Evolutionary conservation across 2,888 invertebrate genomes (phyloP), one percentile per base, ranked within the genome.

Genomic region (Macaria liturata): DNA sequence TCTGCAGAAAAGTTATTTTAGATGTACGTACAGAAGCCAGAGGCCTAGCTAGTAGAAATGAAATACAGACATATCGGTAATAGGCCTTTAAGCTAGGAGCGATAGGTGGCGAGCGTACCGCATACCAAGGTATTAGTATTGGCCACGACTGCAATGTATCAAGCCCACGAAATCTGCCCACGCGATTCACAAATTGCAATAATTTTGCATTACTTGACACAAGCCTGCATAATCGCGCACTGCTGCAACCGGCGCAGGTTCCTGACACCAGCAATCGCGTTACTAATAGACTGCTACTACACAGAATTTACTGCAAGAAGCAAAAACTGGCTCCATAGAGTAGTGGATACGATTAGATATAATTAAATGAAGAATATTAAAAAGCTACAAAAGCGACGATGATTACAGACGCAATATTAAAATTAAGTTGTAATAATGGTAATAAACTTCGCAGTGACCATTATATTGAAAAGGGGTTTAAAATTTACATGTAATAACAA

Each of bases 171-270:
- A 69, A 62, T 68, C 74, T 61, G 66, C 78, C 80, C 75, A 79
- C 80, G 76, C 75, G 65, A 56, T 61, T 66, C 59, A 70, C 68
- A 71, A 74, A 76, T 75, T 69, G 75, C 76, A 75, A 78, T 80
- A 78, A 78, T 72, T 80, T 71, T 75, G 66, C 67, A 69, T 70
- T 64, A 66, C 66, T 65, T 74, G 75, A 70, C 75, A 72, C 70
- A 64, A 61, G 64, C 60, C 64, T 57, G 67, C 65, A 68, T 69
- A 69, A 69, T 66, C 62, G 52, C 54, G 55, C 66, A 51, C 55
- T 65, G 63, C 61, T 49, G 66, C 59, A 67, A 65, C 59, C 52
- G 55, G 54, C 44, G 46, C 59, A 61, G 61, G 62, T 62, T 59
- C 50, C 58, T 51, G 58, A 62, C 61, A 45, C 46, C 45, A 61